These are phyloP conservation scores for Cyrtonyx montezumae DNA, from an alignment of 2,113 vertebrate species.

Conservation along the genomic window DNA sequence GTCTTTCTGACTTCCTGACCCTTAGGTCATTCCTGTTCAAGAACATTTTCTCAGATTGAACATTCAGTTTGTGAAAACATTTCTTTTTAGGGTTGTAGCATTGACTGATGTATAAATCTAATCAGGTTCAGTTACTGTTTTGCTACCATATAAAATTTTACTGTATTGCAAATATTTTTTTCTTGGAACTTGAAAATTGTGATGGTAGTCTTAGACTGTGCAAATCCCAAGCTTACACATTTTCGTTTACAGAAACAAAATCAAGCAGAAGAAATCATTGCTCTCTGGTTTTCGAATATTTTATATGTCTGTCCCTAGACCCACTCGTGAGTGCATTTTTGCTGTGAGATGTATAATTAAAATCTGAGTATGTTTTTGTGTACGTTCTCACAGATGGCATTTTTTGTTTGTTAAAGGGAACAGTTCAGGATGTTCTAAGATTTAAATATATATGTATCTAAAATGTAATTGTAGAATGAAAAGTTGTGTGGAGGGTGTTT, in stretches of 20 bases:
- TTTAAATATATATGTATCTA: slow-evolving; percentile 68
- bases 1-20: slow-evolving; percentile 17
- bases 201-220: slow-evolving; percentile 8
- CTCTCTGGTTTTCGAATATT: slow-evolving; percentile 43
- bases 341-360: slow-evolving; percentile 70
- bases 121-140: slow-evolving; percentile 46
- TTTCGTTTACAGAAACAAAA: slow-evolving; percentile 53
- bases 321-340: slow-evolving; percentile 53
- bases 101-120: slow-evolving; percentile 50
- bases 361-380: slow-evolving; percentile 65
- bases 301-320: slow-evolving; percentile 40
- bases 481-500: slow-evolving; percentile 55
- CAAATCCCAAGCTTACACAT: slow-evolving; percentile 29
- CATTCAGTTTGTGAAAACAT: slow-evolving; percentile 30
- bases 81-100: slow-evolving; percentile 36
- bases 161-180: slow-evolving; percentile 45
- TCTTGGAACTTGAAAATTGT: slow-evolving; percentile 32
- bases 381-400: slow-evolving; percentile 71
- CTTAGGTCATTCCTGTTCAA: slow-evolving; percentile 34
- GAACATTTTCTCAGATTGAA: slow-evolving; percentile 31
- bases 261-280: slow-evolving; percentile 46
- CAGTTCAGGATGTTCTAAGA: slow-evolving; percentile 70
- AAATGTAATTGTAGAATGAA: slow-evolving; percentile 53
- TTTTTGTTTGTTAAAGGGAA: slow-evolving; percentile 72
- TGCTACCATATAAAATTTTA: slow-evolving; percentile 24